Conservation (phyloP, 2,113 vertebrate genomes). For the Cairina moschata region DNA sequence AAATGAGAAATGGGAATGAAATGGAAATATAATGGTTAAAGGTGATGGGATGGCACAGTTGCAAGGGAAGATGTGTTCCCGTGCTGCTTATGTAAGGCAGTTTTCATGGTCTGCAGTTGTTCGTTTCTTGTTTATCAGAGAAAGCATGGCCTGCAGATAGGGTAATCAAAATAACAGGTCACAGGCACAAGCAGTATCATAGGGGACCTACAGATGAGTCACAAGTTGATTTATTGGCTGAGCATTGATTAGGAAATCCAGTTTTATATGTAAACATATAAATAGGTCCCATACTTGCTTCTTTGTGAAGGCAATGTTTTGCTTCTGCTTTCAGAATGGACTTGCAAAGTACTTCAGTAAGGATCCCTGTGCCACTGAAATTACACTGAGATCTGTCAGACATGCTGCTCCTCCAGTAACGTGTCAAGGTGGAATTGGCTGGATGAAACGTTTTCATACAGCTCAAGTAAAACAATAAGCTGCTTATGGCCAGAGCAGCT, state of each 20-base stretch:
- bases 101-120: not conserved
- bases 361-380: not conserved
- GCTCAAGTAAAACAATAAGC: constrained; percentile 34
- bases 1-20: not conserved
- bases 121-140: not conserved
- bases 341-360: not conserved
- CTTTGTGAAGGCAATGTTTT: not conserved
- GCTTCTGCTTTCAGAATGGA: not conserved
- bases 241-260: not conserved
- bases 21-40: not conserved
- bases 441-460: not conserved
- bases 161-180: not conserved
- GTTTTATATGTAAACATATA: not conserved
- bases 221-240: not conserved
- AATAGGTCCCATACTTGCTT: not conserved
- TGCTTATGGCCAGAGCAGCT: constrained; percentile 11
- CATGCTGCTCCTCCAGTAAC: not conserved
- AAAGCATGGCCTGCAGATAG: not conserved
- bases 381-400: not conserved
- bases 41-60: not conserved
- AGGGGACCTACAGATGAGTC: not conserved
- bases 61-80: not conserved
- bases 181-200: not conserved
- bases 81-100: not conserved
- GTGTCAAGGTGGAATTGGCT: not conserved